Evolutionary conservation across 2,113 vertebrate genomes (phyloP), one percentile per base, ranked within the genome.

Genomic region (Baryphthengus martii): DNA sequence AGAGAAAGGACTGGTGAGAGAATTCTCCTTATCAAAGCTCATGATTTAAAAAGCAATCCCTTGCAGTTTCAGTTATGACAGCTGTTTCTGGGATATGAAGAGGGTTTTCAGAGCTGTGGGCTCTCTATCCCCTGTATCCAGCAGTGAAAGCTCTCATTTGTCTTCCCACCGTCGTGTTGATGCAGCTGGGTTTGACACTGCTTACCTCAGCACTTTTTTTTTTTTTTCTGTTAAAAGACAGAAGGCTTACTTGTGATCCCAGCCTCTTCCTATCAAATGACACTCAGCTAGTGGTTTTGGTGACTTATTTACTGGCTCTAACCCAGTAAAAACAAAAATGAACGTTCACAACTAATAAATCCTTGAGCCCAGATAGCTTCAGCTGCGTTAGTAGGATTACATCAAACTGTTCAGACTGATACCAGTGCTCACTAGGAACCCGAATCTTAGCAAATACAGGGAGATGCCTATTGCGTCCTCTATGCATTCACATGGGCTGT

Each of bases 221-320:
- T 91, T 93, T 92, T 93, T 96, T 93, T 83, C 90, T 79, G 93
- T 97, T 97, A 97, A 95, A 97, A 98, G 97, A 97, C 98, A 98
- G 98, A 98, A 98, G 95, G 94, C 97, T 98, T 98, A 97, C 97
- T 98, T 98, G 97, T 98, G 98, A 98, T 98, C 95, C 97, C 98
- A 98, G 98, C 95, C 95, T 97, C 97, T 98, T 98, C 98, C 98
- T 98, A 98, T 98, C 98, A 98, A 97, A 98, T 98, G 98, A 98
- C 98, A 98, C 97, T 97, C 97, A 97, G 90, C 79, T 95, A 97
- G 96, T 89, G 94, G 97, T 97, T 98, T 98, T 97, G 96, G 97
- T 97, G 97, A 98, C 98, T 98, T 98, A 98, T 98, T 98, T 98
- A 98, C 97, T 98, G 98, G 97, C 97, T 96, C 17, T 33, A 56